A percentile compares a stretch with the other conserved stretches of the same genome.
Conservation (phyloP, 2,888 invertebrate genomes). For the Synanthedon formicaeformis region DNA sequence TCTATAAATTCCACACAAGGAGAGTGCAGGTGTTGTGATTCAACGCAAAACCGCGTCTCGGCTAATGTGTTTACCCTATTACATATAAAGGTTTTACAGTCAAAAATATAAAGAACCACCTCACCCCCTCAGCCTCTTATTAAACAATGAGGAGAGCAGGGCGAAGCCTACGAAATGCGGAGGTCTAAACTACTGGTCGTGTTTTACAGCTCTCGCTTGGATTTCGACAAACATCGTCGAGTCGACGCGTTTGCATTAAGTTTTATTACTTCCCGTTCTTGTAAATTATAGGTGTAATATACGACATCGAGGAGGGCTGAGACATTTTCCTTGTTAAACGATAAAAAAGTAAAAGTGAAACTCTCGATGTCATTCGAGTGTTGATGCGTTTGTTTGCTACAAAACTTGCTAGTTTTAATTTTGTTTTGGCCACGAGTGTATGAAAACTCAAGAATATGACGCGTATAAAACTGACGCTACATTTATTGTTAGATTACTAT, state of each 20-base stretch:
- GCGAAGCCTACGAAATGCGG: conserved; percentile 7
- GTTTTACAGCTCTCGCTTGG: conserved; percentile 33
- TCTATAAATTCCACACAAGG: conserved; percentile 32
- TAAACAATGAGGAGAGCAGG: conserved; percentile 15
- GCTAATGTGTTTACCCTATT: conserved; percentile 62
- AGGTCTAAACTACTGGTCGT: conserved; percentile 31
- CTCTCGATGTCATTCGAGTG: conserved; percentile 22
- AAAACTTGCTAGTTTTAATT: neutral
- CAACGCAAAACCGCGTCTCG: conserved; percentile 33
- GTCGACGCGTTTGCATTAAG: conserved; percentile 55
- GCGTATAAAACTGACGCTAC: no score
- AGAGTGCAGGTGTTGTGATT: conserved; percentile 49
- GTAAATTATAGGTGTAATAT: conserved; percentile 58
- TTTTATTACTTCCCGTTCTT: conserved; percentile 61
- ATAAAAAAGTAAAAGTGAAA: conserved; percentile 37
- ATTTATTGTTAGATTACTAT: no score
- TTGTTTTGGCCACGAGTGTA: no score
- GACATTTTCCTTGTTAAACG: conserved; percentile 37
- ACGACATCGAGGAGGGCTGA: conserved; percentile 22
- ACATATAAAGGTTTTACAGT: conserved; percentile 38
- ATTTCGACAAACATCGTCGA: conserved; percentile 56
- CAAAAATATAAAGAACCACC: conserved; percentile 23
- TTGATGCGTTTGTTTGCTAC: conserved; percentile 18
- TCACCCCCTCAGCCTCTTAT: conserved; percentile 9
- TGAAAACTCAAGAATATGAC: no score